Conservation (phyloP, 2,797 vertebrate genomes). For the Sciurus carolinensis region DNA sequence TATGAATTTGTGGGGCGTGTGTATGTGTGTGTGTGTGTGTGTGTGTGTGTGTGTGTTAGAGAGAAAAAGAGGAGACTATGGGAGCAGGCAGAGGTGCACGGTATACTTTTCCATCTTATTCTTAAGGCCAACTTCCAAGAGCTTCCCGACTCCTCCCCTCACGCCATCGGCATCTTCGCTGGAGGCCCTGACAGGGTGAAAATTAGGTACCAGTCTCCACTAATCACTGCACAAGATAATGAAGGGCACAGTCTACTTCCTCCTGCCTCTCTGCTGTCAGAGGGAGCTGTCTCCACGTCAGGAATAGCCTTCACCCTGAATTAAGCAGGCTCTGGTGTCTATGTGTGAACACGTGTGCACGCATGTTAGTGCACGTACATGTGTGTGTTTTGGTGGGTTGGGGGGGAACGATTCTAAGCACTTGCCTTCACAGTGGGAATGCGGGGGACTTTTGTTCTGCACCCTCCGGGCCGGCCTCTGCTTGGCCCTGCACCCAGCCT, state of each 20-base stretch:
- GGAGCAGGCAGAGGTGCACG: not conserved
- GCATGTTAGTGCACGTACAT: too few species aligned
- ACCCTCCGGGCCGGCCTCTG: not conserved
- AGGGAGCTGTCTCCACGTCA: not conserved
- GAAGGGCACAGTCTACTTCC: constrained; percentile 57
- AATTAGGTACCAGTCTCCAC: constrained; percentile 85
- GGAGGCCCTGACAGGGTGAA: constrained; percentile 81
- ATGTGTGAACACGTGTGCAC: not conserved
- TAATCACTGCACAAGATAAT: constrained; percentile 81
- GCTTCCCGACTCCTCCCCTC: not conserved
- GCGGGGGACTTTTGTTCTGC: not conserved
- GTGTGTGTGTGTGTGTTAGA: not conserved
- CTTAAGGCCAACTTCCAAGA: not conserved
- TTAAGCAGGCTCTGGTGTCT: not conserved
- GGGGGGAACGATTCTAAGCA: not conserved
- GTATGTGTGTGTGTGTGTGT: fast-evolving
- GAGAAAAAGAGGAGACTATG: not conserved
- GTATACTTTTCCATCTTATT: not conserved
- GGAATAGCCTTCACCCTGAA: not conserved
- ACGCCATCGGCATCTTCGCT: constrained; percentile 78
- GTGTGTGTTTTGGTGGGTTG: too few species aligned
- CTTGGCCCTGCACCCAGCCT: not conserved
- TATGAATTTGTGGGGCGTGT: not conserved
- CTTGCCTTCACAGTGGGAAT: not conserved
- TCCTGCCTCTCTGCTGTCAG: constrained; percentile 80